Base-by-base conservation (phyloP, 2,888 invertebrate species). In the Kryphioiulus occultus region DNA sequence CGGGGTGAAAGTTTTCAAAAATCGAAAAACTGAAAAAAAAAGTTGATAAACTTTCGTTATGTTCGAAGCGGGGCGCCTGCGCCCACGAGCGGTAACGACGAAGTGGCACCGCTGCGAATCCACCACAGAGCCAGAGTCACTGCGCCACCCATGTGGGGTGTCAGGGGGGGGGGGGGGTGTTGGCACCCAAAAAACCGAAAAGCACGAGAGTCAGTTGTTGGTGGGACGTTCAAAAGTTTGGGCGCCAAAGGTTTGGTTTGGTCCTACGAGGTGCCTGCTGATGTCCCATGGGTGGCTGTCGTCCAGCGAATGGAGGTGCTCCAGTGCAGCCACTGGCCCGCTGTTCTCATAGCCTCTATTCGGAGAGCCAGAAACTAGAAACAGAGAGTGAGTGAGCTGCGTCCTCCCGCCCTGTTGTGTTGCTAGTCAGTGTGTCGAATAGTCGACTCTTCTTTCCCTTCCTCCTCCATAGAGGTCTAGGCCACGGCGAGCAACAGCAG, bases 381-480 rank as follows among this genome's bases (percentile, higher is more conserved):
- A 68, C n/a, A 12, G 68, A 68, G 68, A 68, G 68, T 68, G 68
- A 68, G 68, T 26, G 26, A 5, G 68, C 26, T n/a, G 26, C 35
- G 84, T 84, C 22, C 84, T 30, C 84, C 84, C 39, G 32, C 84
- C 32, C 32, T 10, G 32, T n/a, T n/a, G n/a, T n/a, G n/a, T 32
- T 30, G 39, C 47, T 22, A 86, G 86, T 86, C 86, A 86, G 47
- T 86, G 86, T 86, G 86, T 86, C 86, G 86, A 86, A 86, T 86
- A 86, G 44, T 86, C 86, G 53, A 86, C 86, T 86, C 47, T 39
- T 86, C 53, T 86, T 42, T 83, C 35, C 44, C 85, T 85, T 42
- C 39, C 39, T 85, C 44, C 85, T 42, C 85, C 39, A 47, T 86
- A 47, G 86, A 86, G 86, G 86, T 86, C 86, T 86, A 86, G 86